Evolutionary conservation across 2,113 vertebrate species (phyloP).

Genomic region (Microcebus griseorufus): DNA sequence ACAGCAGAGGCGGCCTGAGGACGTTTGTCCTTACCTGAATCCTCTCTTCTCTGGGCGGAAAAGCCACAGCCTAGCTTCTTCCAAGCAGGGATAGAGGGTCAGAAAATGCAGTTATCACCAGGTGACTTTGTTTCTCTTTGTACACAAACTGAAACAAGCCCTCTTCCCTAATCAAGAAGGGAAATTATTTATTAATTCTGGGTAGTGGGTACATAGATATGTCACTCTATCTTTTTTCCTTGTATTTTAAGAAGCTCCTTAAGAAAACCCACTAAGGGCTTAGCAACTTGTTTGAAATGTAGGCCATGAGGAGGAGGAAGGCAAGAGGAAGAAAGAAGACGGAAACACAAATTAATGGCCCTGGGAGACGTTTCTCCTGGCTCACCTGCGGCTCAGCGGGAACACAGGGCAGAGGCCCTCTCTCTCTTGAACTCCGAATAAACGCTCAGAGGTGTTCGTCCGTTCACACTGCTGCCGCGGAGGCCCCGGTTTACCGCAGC

Average conservation of each 20-base stretch:
- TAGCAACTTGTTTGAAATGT: neutral
- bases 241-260: neutral
- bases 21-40: neutral
- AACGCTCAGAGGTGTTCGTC: fast-evolving
- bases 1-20: neutral
- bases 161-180: neutral
- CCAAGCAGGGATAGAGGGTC: neutral
- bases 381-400: neutral
- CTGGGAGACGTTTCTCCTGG: neutral
- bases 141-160: neutral
- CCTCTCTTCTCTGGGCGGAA: neutral
- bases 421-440: too few species aligned
- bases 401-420: neutral
- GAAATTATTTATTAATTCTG: neutral
- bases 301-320: neutral
- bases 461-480: too few species aligned
- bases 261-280: neutral
- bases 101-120: neutral
- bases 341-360: neutral
- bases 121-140: neutral
- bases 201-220: neutral
- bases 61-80: neutral
- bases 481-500: neutral
- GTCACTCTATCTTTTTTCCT: neutral
- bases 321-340: too few species aligned